These are phyloP conservation scores for Macropus fuliginosus DNA, from an alignment of 2,797 vertebrate genomes.

Conservation along the genomic window DNA sequence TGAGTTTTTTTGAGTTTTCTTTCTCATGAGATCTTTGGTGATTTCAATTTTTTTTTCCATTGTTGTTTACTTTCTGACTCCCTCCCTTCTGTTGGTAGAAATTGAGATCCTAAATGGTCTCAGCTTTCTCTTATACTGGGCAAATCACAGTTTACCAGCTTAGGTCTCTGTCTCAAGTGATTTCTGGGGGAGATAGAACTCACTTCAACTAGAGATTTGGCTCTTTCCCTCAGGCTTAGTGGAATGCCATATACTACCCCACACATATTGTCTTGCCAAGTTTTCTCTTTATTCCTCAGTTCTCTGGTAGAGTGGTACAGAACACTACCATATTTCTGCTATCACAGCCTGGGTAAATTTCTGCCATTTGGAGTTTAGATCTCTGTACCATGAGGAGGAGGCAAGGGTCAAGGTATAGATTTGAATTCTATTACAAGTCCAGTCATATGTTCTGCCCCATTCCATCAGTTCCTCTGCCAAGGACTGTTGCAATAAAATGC, in stretches of 20 bases:
- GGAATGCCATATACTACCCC: background rate
- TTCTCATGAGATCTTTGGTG: background rate
- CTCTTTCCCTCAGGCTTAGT: background rate
- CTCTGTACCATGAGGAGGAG: background rate
- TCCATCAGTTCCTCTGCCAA: background rate
- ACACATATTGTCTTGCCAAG: background rate
- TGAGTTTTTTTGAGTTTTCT: background rate
- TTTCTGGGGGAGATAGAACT: background rate
- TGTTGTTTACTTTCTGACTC: background rate
- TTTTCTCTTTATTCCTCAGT: background rate
- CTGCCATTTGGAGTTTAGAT: background rate
- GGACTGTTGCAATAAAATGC: background rate
- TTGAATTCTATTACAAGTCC: background rate
- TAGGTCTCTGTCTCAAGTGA: background rate
- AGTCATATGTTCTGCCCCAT: background rate
- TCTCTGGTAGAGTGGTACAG: background rate
- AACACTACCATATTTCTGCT: background rate
- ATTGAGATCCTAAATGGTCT: background rate
- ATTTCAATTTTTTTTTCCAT: background rate
- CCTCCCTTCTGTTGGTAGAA: background rate
- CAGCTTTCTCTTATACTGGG: background rate
- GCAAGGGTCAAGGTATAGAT: background rate
- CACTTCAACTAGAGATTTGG: background rate
- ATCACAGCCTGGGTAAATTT: background rate
- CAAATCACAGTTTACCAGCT: background rate